phyloP scores from a whole-genome alignment of 2,797 vertebrate species.

The Monodelphis domestica region DNA sequence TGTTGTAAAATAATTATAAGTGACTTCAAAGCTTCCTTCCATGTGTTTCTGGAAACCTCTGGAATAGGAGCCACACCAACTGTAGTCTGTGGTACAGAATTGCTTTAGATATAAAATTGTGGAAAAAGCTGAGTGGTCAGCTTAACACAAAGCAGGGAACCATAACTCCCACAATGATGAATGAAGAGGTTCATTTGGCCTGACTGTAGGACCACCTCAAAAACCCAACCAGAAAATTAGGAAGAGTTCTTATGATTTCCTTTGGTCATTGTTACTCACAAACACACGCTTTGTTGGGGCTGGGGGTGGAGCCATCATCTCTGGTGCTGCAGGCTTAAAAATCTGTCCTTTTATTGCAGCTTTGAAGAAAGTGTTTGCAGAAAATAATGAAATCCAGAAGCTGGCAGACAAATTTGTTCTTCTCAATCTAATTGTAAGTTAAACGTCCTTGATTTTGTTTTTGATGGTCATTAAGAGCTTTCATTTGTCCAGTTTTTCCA shows the following conservation, averaged over 20 bases:
- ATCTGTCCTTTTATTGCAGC: constrained; percentile 83
- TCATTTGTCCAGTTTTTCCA: not conserved
- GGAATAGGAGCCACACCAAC: not conserved
- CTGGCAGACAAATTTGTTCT: constrained; percentile 91
- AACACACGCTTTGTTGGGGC: not conserved
- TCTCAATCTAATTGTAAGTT: constrained; percentile 94
- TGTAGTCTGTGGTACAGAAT: not conserved
- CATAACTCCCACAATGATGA: not conserved
- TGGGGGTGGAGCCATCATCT: not conserved
- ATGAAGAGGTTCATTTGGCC: not conserved
- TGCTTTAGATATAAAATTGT: not conserved
- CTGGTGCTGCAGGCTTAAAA: not conserved
- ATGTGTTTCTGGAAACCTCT: not conserved
- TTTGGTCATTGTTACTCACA: not conserved
- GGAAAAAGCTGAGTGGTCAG: not conserved
- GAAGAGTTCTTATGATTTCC: not conserved
- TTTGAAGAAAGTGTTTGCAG: constrained; percentile 92
- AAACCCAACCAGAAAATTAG: not conserved
- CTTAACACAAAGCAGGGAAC: constrained; percentile 10
- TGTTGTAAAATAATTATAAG: constrained; percentile 9
- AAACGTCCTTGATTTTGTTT: not conserved
- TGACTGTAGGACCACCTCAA: not conserved
- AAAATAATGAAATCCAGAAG: constrained; percentile 91
- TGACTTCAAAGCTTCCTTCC: constrained; percentile 10
- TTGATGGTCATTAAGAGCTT: not conserved